Evolutionary conservation across 2,113 vertebrate species (phyloP).

Genomic region (Varanus komodoensis): DNA sequence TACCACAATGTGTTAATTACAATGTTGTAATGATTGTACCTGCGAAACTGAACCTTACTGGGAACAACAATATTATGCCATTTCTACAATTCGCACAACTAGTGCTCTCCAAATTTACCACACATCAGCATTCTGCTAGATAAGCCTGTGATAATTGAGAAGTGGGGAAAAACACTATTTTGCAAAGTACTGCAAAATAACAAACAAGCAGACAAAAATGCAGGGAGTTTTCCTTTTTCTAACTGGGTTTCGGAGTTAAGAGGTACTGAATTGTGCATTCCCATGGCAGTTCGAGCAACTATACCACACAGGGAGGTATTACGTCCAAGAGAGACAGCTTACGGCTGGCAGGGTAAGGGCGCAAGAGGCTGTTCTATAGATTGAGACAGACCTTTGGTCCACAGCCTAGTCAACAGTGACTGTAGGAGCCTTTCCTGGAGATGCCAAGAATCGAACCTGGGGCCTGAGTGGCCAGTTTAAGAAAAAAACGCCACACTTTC

Average conservation of each 20-base stretch:
- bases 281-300: not conserved
- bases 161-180: not conserved
- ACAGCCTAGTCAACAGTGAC: too few relatives aligned
- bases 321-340: not conserved
- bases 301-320: not conserved
- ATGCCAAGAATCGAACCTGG: too few relatives aligned
- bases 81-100: conserved; percentile 8
- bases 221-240: not conserved
- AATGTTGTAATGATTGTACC: conserved; percentile 19
- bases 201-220: not conserved
- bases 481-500: conserved; percentile 15
- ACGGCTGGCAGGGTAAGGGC: too few relatives aligned
- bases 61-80: not conserved
- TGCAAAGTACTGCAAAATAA: not conserved
- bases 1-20: conserved; percentile 13
- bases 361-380: too few relatives aligned
- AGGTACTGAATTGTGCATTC: not conserved
- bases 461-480: not conserved
- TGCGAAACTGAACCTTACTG: not conserved
- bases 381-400: not conserved
- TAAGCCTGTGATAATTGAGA: not conserved
- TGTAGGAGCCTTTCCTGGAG: too few relatives aligned
- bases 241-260: too few relatives aligned
- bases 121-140: not conserved
- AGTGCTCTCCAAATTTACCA: conserved; percentile 15